Base-by-base conservation (phyloP, 1,140 invertebrate genomes). In the Spodoptera frugiperda region DNA sequence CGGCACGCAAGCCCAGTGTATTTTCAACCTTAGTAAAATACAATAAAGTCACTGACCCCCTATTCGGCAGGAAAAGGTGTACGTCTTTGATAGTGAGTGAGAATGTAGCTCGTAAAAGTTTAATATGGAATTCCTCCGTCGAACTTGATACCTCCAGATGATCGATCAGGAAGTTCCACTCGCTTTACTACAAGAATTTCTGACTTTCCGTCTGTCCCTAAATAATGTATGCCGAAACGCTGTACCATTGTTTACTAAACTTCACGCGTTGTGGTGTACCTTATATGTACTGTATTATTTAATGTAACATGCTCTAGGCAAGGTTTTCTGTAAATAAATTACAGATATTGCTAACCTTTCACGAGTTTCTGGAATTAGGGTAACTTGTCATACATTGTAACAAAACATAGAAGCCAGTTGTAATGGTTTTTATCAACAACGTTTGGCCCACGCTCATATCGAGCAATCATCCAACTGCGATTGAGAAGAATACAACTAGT, bases 41-140 rank as follows among this genome's bases (percentile, higher is more conserved):
- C 8, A 57, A 71, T 57, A 71, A 70, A 54, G 68, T 44, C 49
- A 57, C n/a, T 71, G 68, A 57, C 30, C 68, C 39, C 4, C 53
- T 14, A 19, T 39, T 21, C 17, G 14, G 17, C 9, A 14, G 10
- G 44, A 59, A 74, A 74, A 17, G 19, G 55, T 57, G 25, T 15
- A 72, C 19, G 33, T 44, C 48, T 54, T 51, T 19, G 68, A 72
- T 49, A 74, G 54, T 73, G 71, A 30, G 55, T 61, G 71, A 51
- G 71, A 74, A 78, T 79, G 53, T 63, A 53, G 74, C 76, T 78
- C 78, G 74, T 75, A 79, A 77, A 77, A 81, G 76, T 81, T 79
- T 83, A 73, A 83, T 81, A 83, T 78, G 67, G 78, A 81, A 83
- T 79, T 79, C 77, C 68, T 80, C 68, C 17, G 77, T 76, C 63